Conservation (phyloP, 2,113 vertebrate genomes). For the Hylia prasina region DNA sequence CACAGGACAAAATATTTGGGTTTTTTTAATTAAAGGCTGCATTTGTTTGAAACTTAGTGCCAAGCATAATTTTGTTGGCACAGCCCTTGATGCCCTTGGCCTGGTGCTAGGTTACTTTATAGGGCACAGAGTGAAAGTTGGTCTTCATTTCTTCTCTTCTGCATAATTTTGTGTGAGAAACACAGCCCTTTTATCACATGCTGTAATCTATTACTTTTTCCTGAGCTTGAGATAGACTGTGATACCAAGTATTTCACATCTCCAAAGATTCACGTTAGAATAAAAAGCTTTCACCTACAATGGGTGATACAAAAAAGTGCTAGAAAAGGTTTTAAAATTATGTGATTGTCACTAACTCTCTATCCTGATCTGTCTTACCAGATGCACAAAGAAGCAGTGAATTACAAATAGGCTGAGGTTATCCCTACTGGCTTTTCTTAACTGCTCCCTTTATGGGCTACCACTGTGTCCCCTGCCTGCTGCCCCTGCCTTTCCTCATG, state of each 20-base stretch:
- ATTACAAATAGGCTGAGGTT: background rate
- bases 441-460: background rate
- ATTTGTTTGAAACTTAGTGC: background rate
- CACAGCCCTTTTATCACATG: background rate
- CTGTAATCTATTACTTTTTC: background rate
- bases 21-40: background rate
- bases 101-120: background rate
- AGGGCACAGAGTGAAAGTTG: background rate
- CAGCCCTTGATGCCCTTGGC: background rate
- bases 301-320: background rate
- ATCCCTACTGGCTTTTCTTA: background rate
- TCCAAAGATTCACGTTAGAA: background rate
- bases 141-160: background rate
- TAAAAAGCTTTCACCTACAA: background rate
- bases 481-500: background rate
- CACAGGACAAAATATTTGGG: background rate
- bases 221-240: background rate
- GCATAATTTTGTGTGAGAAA: background rate
- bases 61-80: background rate
- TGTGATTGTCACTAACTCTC: background rate
- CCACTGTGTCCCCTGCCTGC: background rate
- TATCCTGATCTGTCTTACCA: background rate
- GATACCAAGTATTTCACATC: background rate
- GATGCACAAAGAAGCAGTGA: background rate
- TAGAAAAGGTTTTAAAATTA: background rate